phyloP scores from a whole-genome alignment of 2,797 vertebrate genomes.

The Thamnophis elegans region DNA sequence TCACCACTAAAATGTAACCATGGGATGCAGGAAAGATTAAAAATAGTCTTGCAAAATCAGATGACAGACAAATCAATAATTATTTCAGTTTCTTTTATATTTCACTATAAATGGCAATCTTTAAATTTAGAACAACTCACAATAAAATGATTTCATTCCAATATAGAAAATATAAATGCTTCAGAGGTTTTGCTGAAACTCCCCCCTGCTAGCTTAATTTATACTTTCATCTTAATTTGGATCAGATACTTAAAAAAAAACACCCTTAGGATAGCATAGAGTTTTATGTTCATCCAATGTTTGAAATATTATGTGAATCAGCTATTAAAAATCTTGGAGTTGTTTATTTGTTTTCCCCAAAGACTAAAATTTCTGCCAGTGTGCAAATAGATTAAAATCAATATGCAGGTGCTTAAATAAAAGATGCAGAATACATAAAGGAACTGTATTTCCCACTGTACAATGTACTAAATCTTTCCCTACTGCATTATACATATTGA shows the following conservation, averaged over 20 bases:
- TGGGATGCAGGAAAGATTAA: not conserved
- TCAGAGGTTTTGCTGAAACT: not conserved
- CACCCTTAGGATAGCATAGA: not conserved
- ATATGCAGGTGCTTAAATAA: constrained; percentile 9
- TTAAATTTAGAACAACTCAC: not conserved
- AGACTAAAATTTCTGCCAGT: not conserved
- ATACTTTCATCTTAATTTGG: not conserved
- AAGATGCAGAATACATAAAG: not conserved
- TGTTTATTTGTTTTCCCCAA: not conserved
- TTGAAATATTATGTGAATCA: not conserved
- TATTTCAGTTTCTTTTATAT: not conserved
- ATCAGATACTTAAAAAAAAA: not conserved
- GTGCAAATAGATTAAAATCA: constrained; percentile 11
- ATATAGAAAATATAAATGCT: not conserved
- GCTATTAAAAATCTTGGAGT: not conserved
- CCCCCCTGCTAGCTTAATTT: not conserved
- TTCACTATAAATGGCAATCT: not conserved
- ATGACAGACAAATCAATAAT: constrained; percentile 8
- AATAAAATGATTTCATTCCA: not conserved
- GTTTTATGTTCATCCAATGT: constrained; percentile 5
- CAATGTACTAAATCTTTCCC: not conserved
- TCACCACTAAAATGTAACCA: not conserved
- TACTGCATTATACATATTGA: not conserved
- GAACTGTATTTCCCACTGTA: not conserved
- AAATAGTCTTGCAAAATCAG: not conserved